Base-by-base conservation (phyloP, 2,113 vertebrate genomes). In the Alethe diademata region DNA sequence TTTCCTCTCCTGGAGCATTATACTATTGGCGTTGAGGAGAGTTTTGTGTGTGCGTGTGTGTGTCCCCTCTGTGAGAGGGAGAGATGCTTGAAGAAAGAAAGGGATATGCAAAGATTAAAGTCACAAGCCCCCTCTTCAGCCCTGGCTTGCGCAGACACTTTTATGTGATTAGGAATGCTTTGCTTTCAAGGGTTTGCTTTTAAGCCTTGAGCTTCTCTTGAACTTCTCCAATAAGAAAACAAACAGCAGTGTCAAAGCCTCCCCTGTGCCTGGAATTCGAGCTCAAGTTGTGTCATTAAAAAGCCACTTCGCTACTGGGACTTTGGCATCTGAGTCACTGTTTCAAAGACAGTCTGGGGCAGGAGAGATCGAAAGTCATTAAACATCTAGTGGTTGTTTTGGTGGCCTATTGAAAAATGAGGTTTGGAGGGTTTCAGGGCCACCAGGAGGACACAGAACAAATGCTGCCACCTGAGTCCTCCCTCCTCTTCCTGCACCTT, bases 121-220 rank as follows among this genome's bases (percentile, higher is more conserved):
- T 92, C 90, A 92, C 95, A 92, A 93, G 95, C 90, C 97, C 92
- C 92, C 97, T 97, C 97, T 97, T 94, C 96, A 97, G 90, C 89
- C 84, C 86, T 81, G 72, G 94, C 96, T 97, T 89, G 92, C 15
- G n/a, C 96, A 97, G 97, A 97, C 96, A 98, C 97, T 97, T 98
- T 98, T 97, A 97, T 97, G 97, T 96, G 98, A 98, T 98, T 97
- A 97, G 97, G 97, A 98, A 97, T 98, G 97, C 97, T 97, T 97
- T 96, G 96, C 96, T 97, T 97, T 97, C 97, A 98, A 98, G 97
- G 95, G 96, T 95, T 96, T 96, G 97, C 97, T 97, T 98, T 97
- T 97, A 98, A 98, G 97, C 79, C 94, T 93, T 92, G 92, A 96
- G 97, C 95, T 98, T 97, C 96, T 97, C 97, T 98, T 96, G 97